Evolutionary conservation across 2,113 vertebrate species (phyloP).

Genomic region (Calyptommatus sinebrachiatus): DNA sequence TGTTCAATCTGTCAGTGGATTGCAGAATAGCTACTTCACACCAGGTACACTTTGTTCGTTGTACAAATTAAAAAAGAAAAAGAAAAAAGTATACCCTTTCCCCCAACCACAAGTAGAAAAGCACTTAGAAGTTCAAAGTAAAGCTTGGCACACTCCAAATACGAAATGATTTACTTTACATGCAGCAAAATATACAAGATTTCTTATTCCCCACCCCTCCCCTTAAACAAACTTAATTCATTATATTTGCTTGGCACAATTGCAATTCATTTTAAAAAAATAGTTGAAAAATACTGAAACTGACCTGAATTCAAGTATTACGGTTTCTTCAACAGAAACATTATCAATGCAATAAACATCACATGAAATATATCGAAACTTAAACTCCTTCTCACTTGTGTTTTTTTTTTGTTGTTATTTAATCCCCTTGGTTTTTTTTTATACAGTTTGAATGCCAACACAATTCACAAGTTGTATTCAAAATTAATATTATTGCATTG

Average conservation of each 20-base stretch:
- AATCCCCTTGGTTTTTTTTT: constrained; percentile 65
- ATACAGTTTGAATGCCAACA: constrained; percentile 83
- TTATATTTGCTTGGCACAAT: constrained; percentile 81
- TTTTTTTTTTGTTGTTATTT: constrained; percentile 37
- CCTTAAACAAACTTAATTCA: constrained; percentile 77
- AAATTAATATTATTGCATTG: constrained; percentile 97
- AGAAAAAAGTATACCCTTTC: constrained; percentile 57
- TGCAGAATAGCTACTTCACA: constrained; percentile 64
- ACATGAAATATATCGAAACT: constrained; percentile 78
- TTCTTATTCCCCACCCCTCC: constrained; percentile 56
- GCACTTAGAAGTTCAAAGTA: constrained; percentile 79
- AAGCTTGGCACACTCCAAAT: constrained; percentile 82
- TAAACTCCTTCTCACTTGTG: constrained; percentile 64
- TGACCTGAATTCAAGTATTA: constrained; percentile 98
- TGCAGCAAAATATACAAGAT: constrained; percentile 86
- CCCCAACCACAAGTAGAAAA: constrained; percentile 74
- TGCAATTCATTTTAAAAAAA: constrained; percentile 83
- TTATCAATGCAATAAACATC: constrained; percentile 86
- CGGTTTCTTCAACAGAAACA: constrained; percentile 88
- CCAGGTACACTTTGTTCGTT: constrained; percentile 69
- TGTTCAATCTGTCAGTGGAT: constrained; percentile 64
- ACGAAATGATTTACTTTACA: constrained; percentile 87
- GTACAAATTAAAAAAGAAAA: constrained; percentile 72
- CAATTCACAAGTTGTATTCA: constrained; percentile 75
- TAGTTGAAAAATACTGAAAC: constrained; percentile 89